Conservation (phyloP, 2,888 invertebrate species). For the Eupithecia pulchellata region DNA sequence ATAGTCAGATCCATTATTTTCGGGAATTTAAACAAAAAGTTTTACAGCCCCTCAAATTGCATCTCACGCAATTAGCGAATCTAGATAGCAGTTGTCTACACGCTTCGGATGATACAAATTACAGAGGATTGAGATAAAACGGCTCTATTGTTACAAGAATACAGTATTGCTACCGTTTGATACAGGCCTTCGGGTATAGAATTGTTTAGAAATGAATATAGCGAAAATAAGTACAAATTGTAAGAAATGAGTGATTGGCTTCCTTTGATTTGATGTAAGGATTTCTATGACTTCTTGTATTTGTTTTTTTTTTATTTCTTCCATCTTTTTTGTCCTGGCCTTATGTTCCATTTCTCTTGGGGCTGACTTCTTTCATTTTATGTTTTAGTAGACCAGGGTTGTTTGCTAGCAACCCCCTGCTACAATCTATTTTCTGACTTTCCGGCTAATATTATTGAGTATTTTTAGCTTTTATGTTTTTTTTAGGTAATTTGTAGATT, state of each 20-base stretch:
- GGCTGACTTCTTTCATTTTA: neutral
- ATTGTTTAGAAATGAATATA: constrained; percentile 14
- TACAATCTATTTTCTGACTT: too few species aligned
- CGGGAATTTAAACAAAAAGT: too few species aligned
- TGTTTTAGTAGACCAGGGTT: neutral
- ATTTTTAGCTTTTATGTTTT: too few species aligned
- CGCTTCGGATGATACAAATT: constrained; percentile 20
- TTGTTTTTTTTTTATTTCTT: neutral
- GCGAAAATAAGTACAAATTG: constrained; percentile 11
- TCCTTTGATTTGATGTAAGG: constrained; percentile 3
- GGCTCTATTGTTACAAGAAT: constrained; percentile 17
- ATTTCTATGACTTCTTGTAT: neutral
- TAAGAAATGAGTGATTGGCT: constrained; percentile 3
- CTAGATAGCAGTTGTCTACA: neutral
- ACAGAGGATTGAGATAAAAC: constrained; percentile 22
- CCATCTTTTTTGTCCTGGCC: neutral
- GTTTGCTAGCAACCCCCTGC: too few species aligned
- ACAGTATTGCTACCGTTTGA: constrained; percentile 6
- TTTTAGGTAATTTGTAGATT: too few species aligned
- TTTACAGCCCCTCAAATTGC: too few species aligned
- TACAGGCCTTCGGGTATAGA: constrained; percentile 14
- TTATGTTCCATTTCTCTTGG: neutral
- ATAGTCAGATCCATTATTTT: too few species aligned
- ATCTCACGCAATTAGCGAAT: constrained; percentile 1
- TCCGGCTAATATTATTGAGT: too few species aligned